Conservation (phyloP, 2,888 invertebrate species). For the Spialia ferax region DNA sequence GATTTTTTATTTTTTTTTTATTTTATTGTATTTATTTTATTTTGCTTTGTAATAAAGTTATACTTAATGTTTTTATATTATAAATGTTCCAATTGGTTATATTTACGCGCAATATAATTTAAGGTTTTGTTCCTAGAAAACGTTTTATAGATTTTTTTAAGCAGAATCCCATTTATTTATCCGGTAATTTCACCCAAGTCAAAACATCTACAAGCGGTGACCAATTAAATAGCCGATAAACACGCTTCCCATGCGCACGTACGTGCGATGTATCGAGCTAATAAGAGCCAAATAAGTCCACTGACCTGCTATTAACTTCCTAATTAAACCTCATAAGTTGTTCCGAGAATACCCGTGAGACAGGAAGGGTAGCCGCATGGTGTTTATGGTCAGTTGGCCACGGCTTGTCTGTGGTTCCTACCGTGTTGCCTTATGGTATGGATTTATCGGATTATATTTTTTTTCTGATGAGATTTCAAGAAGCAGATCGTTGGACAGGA, state of each 20-base stretch:
- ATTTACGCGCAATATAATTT: too few species aligned
- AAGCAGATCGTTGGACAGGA: neutral
- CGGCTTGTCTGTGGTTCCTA: slow-evolving; percentile 4
- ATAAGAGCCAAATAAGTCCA: slow-evolving; percentile 39
- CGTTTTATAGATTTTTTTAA: neutral
- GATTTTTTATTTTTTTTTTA: too few species aligned
- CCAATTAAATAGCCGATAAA: neutral
- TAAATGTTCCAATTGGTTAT: too few species aligned
- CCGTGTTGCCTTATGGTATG: slow-evolving; percentile 25
- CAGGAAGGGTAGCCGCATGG: slow-evolving; percentile 33
- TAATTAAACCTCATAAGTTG: slow-evolving; percentile 33
- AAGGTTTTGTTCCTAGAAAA: neutral
- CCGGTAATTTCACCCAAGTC: neutral
- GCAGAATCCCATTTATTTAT: neutral
- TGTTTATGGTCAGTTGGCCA: slow-evolving; percentile 27
- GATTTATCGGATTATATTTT: slow-evolving; percentile 10
- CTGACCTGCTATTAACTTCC: slow-evolving; percentile 39
- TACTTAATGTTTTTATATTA: too few species aligned
- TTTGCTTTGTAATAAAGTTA: too few species aligned
- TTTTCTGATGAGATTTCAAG: neutral
- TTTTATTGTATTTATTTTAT: too few species aligned
- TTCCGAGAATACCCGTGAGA: slow-evolving; percentile 36
- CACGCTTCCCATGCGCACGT: neutral
- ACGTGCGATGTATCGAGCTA: slow-evolving; percentile 13
- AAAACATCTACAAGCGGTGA: neutral